A percentile compares a stretch with the other conserved stretches of the same genome.
Conservation (phyloP, 2,888 invertebrate species). For the Ophion obscuratus region DNA sequence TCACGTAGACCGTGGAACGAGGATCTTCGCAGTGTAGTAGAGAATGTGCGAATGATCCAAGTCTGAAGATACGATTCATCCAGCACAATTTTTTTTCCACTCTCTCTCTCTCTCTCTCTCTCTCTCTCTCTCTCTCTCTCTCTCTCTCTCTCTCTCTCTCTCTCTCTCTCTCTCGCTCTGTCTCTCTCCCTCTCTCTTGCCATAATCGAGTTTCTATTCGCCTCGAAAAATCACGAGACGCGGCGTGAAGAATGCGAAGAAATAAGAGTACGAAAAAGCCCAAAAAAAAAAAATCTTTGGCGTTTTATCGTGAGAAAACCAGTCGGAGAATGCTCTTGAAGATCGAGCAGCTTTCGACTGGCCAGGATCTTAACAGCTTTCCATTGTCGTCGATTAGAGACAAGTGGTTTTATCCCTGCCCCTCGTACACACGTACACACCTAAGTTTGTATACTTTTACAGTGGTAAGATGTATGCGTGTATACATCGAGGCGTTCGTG, state of each 20-base stretch:
- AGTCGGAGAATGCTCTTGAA: constrained; percentile 70
- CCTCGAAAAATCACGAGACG: constrained; percentile 72
- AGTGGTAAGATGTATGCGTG: neutral
- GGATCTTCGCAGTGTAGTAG: constrained; percentile 37
- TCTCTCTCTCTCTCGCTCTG: neutral
- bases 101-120: too few relatives aligned
- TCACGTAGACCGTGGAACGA: constrained; percentile 60
- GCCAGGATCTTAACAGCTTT: constrained; percentile 71
- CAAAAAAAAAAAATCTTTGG: constrained; percentile 30
- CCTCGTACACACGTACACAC: constrained; percentile 22
- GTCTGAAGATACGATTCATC: constrained; percentile 80
- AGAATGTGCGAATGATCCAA: constrained; percentile 47
- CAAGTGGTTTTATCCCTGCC: constrained; percentile 74
- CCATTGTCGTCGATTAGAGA: constrained; percentile 79
- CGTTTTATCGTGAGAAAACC: constrained; percentile 66
- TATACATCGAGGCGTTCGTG: neutral
- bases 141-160: neutral
- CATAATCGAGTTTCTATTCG: constrained; percentile 64
- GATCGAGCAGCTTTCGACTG: constrained; percentile 52
- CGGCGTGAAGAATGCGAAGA: constrained; percentile 34
- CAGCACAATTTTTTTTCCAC: constrained; percentile 46
- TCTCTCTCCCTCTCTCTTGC: constrained; percentile 61
- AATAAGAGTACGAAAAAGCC: constrained; percentile 34
- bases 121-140: too few relatives aligned
- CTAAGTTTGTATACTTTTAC: neutral